Evolutionary conservation across 2,888 invertebrate genomes (phyloP).

Genomic region (Habroteleia sp.): DNA sequence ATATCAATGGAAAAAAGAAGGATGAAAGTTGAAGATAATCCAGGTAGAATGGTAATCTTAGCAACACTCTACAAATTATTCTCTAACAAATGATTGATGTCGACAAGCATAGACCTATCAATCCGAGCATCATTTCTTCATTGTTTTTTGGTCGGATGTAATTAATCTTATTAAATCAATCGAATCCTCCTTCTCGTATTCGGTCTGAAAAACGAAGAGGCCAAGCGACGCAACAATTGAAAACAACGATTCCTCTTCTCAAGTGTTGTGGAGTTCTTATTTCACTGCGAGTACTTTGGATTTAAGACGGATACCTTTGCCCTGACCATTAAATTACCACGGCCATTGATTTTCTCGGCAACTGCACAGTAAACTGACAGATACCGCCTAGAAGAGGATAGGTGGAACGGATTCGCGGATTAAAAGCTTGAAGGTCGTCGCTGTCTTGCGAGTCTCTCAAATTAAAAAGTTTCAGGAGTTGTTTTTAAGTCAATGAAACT

Average conservation of each 20-base stretch:
- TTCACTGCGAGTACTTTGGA: constrained; percentile 56
- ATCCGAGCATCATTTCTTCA: neutral
- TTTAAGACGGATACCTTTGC: constrained; percentile 60
- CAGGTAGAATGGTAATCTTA: too few relatives aligned
- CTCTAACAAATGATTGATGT: constrained; percentile 3
- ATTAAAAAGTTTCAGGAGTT: constrained; percentile 65
- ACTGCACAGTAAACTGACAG: constrained; percentile 65
- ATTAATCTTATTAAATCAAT: constrained; percentile 55
- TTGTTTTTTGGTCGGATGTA: constrained; percentile 12
- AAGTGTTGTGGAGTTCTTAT: constrained; percentile 54
- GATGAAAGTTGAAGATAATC: too few relatives aligned
- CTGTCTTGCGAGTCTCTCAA: constrained; percentile 67
- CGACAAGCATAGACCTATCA: constrained; percentile 3
- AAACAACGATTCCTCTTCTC: constrained; percentile 56
- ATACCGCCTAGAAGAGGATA: constrained; percentile 51
- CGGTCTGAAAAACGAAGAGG: constrained; percentile 1
- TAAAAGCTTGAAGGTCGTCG: constrained; percentile 65
- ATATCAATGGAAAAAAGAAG: too few relatives aligned
- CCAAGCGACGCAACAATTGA: constrained; percentile 53
- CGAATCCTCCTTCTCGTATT: neutral
- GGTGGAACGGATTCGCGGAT: constrained; percentile 64
- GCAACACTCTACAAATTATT: neutral
- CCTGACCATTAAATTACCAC: constrained; percentile 67
- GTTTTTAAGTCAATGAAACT: constrained; percentile 63
- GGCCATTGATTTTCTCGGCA: constrained; percentile 66